phyloP scores from a whole-genome alignment of 2,797 vertebrate genomes.

The Pseudochaenichthys georgianus region DNA sequence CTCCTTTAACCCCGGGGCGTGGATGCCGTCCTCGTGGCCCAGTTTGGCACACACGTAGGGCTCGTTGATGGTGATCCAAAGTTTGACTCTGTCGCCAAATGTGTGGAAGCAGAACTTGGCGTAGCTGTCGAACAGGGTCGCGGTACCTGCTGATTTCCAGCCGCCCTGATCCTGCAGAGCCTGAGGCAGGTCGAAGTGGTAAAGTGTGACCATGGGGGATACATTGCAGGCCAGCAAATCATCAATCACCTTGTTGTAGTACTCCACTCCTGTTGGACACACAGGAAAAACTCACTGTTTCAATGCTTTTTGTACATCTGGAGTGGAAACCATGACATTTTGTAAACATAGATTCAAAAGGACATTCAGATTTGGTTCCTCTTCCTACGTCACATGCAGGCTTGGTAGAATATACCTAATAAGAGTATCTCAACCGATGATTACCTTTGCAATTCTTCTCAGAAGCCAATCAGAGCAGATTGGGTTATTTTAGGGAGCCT shows the following conservation, averaged over 20 bases:
- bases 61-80: slow-evolving; percentile 90
- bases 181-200: slow-evolving; percentile 89
- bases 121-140: slow-evolving; percentile 81
- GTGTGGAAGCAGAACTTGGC: slow-evolving; percentile 87
- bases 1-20: slow-evolving; percentile 82
- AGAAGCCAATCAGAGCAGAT: too few species aligned
- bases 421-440: too few species aligned
- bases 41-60: slow-evolving; percentile 78
- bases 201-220: slow-evolving; percentile 85
- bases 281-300: background rate
- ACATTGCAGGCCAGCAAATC: slow-evolving; percentile 81
- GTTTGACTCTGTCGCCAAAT: slow-evolving; percentile 87
- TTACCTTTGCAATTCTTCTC: too few species aligned
- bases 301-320: too few species aligned
- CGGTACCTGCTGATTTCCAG: slow-evolving; percentile 79
- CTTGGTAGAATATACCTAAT: too few species aligned
- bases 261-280: slow-evolving; percentile 80
- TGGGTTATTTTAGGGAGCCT: too few species aligned
- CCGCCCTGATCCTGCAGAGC: slow-evolving; percentile 85
- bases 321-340: too few species aligned
- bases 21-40: slow-evolving; percentile 78
- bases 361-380: too few species aligned
- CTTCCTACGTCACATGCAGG: too few species aligned
- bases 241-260: slow-evolving; percentile 89
- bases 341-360: too few species aligned